Base-by-base conservation (phyloP, 2,113 vertebrate genomes). In the Calcarius ornatus region DNA sequence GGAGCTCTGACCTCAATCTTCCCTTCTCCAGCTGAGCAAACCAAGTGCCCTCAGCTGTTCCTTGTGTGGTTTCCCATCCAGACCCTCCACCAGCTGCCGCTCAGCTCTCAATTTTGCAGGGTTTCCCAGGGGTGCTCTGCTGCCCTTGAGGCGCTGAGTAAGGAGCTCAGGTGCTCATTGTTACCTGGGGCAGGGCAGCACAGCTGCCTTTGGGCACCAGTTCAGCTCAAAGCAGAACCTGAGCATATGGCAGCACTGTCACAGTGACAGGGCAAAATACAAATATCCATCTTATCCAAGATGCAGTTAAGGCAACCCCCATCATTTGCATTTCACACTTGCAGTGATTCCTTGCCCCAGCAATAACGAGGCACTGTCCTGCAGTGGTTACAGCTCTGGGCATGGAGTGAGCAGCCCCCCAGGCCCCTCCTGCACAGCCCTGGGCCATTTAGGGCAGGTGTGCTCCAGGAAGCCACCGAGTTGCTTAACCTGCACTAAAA, bases 321-420 rank as follows among this genome's bases (percentile, higher is more conserved):
- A 13, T 24, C 33, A 37, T 27, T 4, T 37, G 15, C 31, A 28
- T n/a, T 75, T 81, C 23, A 16, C 79, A 37, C 1, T 0, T 6
- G 24, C 1, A 64, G 54, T 11, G 21, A 63, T 71, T 70, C 25
- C 86, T 77, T 20, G 61, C 45, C 33, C 35, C 45, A 81, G 73
- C 43, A 81, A 30, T 47, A 85, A 89, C 6, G 28, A 72, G 84
- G 87, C 73, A 92, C 63, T 66, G 78, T 73, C 73, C 87, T 94
- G 72, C 89, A 66, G 87, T 80, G 84, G 66, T 25, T 65, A 30
- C 25, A 81, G 53, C 59, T n/a, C 72, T 11, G 57, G 85, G 45
- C 81, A 45, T 3, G 40, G 28, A 56, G 50, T 15, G 59, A 63
- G 57, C 48, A 73, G n/a, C 22, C 11, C 11, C 12, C 28, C 68